Conservation (phyloP, 2,797 vertebrate genomes). For the Periophthalmus magnuspinnatus region DNA sequence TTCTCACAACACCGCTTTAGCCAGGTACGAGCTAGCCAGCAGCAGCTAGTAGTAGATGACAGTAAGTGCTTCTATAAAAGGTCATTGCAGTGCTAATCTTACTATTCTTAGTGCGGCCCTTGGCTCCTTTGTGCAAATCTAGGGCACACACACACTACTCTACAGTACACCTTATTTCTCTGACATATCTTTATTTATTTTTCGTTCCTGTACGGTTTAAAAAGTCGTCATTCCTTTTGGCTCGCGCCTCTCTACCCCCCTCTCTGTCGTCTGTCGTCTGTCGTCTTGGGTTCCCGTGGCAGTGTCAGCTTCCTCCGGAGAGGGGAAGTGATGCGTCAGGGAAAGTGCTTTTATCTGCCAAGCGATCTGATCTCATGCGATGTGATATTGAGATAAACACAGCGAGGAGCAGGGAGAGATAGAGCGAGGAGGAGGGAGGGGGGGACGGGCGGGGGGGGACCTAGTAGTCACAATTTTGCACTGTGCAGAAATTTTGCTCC, state of each 20-base stretch:
- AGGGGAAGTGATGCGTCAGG: constrained; percentile 74
- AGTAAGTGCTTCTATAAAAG: constrained; percentile 44
- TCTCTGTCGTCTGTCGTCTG: constrained; percentile 28
- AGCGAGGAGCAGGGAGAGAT: constrained; percentile 30
- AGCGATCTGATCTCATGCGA: constrained; percentile 75
- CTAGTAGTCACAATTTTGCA: constrained; percentile 16
- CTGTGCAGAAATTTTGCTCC: constrained; percentile 19
- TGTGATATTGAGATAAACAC: constrained; percentile 70
- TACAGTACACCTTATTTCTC: constrained; percentile 37
- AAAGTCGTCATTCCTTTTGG: neutral
- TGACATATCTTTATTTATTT: constrained; percentile 1
- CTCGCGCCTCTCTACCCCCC: neutral
- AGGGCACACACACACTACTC: constrained; percentile 31
- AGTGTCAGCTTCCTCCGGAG: constrained; percentile 68
- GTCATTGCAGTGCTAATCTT: constrained; percentile 63
- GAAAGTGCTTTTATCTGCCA: constrained; percentile 68
- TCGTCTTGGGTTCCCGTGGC: constrained; percentile 53
- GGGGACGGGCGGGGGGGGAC: constrained; percentile 6
- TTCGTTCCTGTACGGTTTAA: neutral
- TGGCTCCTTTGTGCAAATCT: constrained; percentile 37
- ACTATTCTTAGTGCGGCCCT: constrained; percentile 62
- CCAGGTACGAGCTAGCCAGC: neutral
- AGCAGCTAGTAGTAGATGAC: neutral
- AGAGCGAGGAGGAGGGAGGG: constrained; percentile 29
- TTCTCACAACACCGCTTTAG: neutral